Evolutionary conservation across 2,113 vertebrate genomes (phyloP).

Genomic region (Vidua chalybeata): DNA sequence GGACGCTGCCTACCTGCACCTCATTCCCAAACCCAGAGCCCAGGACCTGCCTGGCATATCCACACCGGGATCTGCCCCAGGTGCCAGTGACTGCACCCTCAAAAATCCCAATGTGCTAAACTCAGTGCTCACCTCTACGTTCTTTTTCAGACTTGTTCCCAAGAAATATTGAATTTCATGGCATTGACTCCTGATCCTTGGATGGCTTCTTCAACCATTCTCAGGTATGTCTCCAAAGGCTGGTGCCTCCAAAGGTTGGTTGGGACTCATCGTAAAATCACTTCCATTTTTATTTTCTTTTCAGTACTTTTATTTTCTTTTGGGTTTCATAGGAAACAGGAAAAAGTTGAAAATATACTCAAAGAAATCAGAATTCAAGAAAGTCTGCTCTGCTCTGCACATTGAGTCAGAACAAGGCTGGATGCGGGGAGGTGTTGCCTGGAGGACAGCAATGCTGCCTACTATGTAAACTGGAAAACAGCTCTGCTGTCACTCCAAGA

Average conservation of each 20-base stretch:
- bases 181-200: background rate
- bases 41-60: background rate
- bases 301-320: background rate
- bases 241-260: background rate
- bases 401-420: background rate
- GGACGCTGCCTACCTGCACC: background rate
- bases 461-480: background rate
- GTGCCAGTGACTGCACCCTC: background rate
- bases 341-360: background rate
- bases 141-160: background rate
- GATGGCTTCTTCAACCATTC: background rate
- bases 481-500: background rate
- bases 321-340: background rate
- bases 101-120: background rate
- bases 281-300: background rate
- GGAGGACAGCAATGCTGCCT: background rate
- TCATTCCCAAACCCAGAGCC: background rate
- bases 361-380: background rate
- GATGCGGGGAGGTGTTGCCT: background rate
- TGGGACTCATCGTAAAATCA: background rate
- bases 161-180: background rate
- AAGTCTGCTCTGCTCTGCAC: background rate
- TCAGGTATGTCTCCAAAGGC: background rate
- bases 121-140: fast-evolving
- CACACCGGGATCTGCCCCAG: background rate